These are phyloP conservation scores for Anolis sagrei DNA, from an alignment of 2,113 vertebrate species.

Conservation along the genomic window DNA sequence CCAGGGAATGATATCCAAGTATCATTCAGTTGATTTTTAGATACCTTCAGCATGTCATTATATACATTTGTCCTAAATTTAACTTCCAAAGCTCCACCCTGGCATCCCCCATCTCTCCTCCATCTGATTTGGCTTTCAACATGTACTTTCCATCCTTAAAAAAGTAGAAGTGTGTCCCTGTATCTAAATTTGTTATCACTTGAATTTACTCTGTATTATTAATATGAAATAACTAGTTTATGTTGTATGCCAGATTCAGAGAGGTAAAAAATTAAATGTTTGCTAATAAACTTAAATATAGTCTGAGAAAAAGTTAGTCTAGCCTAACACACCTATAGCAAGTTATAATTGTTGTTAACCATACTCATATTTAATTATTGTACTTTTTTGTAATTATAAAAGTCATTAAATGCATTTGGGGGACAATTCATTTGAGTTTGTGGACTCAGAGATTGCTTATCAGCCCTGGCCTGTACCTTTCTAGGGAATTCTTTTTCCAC, in stretches of 20 bases:
- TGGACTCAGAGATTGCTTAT: neutral
- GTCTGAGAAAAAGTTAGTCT: no score
- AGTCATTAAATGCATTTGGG: neutral
- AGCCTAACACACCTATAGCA: neutral
- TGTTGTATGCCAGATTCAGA: neutral
- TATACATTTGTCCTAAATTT: no score
- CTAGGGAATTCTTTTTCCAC: no score
- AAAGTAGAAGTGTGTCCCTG: neutral
- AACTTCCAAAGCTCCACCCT: no score
- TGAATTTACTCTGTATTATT: neutral
- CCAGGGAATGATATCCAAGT: no score
- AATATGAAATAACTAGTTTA: neutral
- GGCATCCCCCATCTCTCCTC: neutral
- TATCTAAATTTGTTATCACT: neutral
- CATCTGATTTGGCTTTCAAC: no score
- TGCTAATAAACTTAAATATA: neutral
- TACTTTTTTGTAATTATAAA: neutral
- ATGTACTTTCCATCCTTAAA: neutral
- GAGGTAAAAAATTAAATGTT: neutral
- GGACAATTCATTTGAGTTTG: neutral
- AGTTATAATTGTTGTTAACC: neutral
- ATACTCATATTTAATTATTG: neutral
- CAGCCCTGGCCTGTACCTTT: neutral
- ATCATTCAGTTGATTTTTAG: no score
- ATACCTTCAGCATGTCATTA: no score